phyloP scores from a whole-genome alignment of 2,797 vertebrate species.

The Fratercula arctica region DNA sequence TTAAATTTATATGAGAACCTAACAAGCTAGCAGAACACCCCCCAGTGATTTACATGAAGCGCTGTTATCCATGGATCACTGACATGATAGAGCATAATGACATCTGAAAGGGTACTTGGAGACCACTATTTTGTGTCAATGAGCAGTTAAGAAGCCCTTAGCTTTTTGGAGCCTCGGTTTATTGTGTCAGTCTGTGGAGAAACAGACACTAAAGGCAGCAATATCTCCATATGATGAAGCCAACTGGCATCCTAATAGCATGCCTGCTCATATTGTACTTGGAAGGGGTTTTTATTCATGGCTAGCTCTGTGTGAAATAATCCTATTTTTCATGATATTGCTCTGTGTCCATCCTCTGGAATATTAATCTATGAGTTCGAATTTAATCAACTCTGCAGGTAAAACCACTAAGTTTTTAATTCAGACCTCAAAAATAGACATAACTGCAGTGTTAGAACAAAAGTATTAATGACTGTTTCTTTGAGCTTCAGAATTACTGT shows the following conservation, averaged over 20 bases:
- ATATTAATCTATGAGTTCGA: neutral
- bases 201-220: conserved; percentile 53
- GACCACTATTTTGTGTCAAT: conserved; percentile 58
- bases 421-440: neutral
- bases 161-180: conserved; percentile 42
- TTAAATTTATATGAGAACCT: conserved; percentile 57
- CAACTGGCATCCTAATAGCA: conserved; percentile 57
- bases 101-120: conserved; percentile 56
- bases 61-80: conserved; percentile 51
- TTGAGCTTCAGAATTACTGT: neutral
- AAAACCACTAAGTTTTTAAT: neutral
- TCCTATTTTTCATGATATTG: conserved; percentile 11
- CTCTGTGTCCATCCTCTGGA: neutral
- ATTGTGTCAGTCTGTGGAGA: conserved; percentile 58
- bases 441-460: neutral
- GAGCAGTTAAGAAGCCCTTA: conserved; percentile 59
- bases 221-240: conserved; percentile 52
- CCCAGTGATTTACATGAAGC: conserved; percentile 27
- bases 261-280: conserved; percentile 41
- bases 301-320: conserved; percentile 47
- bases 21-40: conserved; percentile 52
- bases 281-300: conserved; percentile 45
- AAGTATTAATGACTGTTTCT: neutral
- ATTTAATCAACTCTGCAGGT: neutral
- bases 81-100: conserved; percentile 38